Percentiles rank a stretch among this genome's conserved stretches.
Evolutionary conservation across 2,113 vertebrate species (phyloP).

Genomic region (Turnix velox): DNA sequence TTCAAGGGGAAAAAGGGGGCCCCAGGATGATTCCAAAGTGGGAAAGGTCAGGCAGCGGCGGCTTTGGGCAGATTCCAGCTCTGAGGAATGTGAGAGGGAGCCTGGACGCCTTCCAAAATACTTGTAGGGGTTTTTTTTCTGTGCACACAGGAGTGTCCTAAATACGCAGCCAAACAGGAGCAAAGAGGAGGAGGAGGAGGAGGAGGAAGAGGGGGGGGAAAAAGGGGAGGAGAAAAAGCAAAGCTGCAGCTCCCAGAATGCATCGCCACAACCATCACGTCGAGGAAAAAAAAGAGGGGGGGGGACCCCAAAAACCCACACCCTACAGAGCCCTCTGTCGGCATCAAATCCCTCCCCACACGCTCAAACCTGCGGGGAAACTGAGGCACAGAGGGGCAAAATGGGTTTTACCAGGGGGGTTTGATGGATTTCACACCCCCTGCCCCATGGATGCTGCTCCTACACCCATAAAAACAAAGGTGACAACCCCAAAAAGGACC

Average conservation of each 20-base stretch:
- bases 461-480: too few relatives aligned
- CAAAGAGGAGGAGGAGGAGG: background rate
- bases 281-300: background rate
- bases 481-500: too few relatives aligned
- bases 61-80: slow-evolving; percentile 58
- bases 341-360: background rate
- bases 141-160: slow-evolving; percentile 46
- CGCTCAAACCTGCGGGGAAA: background rate
- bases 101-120: slow-evolving; percentile 33
- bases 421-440: background rate
- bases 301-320: background rate
- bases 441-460: background rate
- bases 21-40: background rate
- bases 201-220: too few relatives aligned
- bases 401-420: too few relatives aligned
- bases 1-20: background rate
- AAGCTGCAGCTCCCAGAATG: background rate
- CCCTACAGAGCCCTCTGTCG: slow-evolving; percentile 53
- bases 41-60: slow-evolving; percentile 49
- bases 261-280: background rate
- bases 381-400: background rate
- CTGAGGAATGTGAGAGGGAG: slow-evolving; percentile 18
- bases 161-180: background rate
- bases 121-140: background rate
- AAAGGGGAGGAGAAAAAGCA: too few relatives aligned